Evolutionary conservation across 2,113 vertebrate species (phyloP).

Genomic region (Cephalopholis sonnerati): DNA sequence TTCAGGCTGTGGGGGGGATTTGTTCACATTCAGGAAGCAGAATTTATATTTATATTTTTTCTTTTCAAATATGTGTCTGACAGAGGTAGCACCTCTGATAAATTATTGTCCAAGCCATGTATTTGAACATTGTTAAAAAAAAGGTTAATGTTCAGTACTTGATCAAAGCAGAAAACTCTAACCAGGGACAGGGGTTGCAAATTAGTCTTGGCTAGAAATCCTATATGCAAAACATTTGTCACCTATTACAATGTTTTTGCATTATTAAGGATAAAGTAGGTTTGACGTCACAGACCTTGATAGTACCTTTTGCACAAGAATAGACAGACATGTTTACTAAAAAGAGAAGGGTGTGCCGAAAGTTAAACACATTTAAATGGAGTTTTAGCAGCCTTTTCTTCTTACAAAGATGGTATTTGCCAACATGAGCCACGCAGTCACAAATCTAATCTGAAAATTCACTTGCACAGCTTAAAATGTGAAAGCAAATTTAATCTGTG

Average conservation of each 20-base stretch:
- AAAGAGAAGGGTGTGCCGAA: background rate
- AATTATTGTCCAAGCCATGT: background rate
- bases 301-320: too few species aligned
- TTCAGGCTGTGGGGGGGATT: slow-evolving; percentile 8
- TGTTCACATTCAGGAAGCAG: background rate
- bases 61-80: background rate
- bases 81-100: background rate
- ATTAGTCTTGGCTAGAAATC: too few species aligned
- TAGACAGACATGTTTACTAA: background rate
- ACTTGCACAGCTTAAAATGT: too few species aligned
- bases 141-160: background rate
- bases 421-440: background rate
- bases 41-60: background rate
- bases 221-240: too few species aligned
- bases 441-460: too few species aligned
- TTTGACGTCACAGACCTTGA: background rate
- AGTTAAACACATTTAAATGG: background rate
- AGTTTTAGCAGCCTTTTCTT: background rate
- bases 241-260: too few species aligned
- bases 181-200: too few species aligned
- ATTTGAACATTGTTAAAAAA: too few species aligned
- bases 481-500: background rate
- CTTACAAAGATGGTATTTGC: background rate
- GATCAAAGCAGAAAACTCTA: background rate
- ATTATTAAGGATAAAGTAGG: too few species aligned